Percentiles rank a stretch among this genome's conserved stretches.
Conservation (phyloP, 2,888 invertebrate genomes). For the Gari tellinella region DNA sequence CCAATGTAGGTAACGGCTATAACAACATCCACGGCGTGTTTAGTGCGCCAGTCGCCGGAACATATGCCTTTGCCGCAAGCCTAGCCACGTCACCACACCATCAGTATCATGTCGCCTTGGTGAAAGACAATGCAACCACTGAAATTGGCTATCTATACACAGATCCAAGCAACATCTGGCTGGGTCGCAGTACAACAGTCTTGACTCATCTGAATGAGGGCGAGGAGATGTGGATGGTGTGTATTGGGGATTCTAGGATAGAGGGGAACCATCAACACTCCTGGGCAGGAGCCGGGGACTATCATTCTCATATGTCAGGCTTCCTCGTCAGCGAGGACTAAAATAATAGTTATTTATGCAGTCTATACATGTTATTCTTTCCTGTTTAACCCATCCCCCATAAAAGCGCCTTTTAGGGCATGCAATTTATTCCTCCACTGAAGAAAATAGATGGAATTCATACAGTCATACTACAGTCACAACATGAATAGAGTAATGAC, state of each 20-base stretch:
- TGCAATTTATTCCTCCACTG: no score
- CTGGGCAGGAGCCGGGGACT: slow-evolving; percentile 40
- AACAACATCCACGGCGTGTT: slow-evolving; percentile 37
- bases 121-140: slow-evolving; percentile 30
- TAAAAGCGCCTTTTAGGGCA: no score
- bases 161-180: slow-evolving; percentile 21
- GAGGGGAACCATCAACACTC: slow-evolving; percentile 33
- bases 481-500: no score
- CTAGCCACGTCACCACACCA: slow-evolving; percentile 10
- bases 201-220: slow-evolving; percentile 27
- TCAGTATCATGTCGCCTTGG: slow-evolving; percentile 28
- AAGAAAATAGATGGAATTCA: no score
- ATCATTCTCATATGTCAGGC: slow-evolving; percentile 45
- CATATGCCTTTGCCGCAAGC: slow-evolving; percentile 33
- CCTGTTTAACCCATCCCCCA: no score
- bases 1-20: slow-evolving; percentile 36
- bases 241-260: slow-evolving; percentile 31
- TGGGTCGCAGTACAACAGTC: slow-evolving; percentile 31
- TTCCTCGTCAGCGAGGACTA: slow-evolving; percentile 32
- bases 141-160: slow-evolving; percentile 43
- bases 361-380: no score
- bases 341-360: no score
- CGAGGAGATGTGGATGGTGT: slow-evolving; percentile 52
- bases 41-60: slow-evolving; percentile 35
- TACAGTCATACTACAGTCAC: no score